Evolutionary conservation across 37 sponge, comb jelly and placozoan species (phyloP), one percentile per base, ranked within the genome.

Genomic region (Oopsacas minuta): DNA sequence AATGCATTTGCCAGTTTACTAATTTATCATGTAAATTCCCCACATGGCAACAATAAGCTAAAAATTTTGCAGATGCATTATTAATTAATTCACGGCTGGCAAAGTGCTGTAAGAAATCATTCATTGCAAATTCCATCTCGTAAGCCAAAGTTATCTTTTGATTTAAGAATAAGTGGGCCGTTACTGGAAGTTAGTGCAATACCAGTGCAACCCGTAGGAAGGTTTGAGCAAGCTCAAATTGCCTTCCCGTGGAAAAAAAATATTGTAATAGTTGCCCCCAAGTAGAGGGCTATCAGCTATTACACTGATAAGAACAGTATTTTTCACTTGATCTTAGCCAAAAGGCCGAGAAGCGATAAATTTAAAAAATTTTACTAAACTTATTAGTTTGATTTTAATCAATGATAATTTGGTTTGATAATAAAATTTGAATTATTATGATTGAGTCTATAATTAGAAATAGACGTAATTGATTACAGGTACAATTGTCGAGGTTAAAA

Each of bases 271-370:
- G 75, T 61, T 61, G 75, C 75, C 75, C 75, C 75, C 49, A 10
- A 61, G 51, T 61, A 61, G 75, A 34, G 30, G 75, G 75, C 75
- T 89, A 86, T 51, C 86, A 89, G 90, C 81, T 83, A 89, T 90
- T 90, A 90, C 86, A 88, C 90, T 90, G 87, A 85, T 86, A 90
- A 90, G 90, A 90, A 90, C 90, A 87, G 90, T 83, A 87, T 83
- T 86, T 90, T 86, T 82, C 86, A 90, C 90, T 90, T 90, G 90
- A 90, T 90, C 90, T 90, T 90, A 90, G 90, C 90, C 87, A 90
- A 90, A 81, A 90, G 90, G 85, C 88, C 88, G 88, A 87, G 88
- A 87, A 87, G 88, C 88, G 88, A 87, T 87, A 61, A 12, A 5
- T n/a, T 5, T 3, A 61, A 20, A 61, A 32, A 25, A 25, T 61